A percentile compares a stretch with the other conserved stretches of the same genome.
These are phyloP conservation scores for Caenorhabditis brenneri DNA, from an alignment of 1,140 invertebrate genomes.

Conservation along the genomic window DNA sequence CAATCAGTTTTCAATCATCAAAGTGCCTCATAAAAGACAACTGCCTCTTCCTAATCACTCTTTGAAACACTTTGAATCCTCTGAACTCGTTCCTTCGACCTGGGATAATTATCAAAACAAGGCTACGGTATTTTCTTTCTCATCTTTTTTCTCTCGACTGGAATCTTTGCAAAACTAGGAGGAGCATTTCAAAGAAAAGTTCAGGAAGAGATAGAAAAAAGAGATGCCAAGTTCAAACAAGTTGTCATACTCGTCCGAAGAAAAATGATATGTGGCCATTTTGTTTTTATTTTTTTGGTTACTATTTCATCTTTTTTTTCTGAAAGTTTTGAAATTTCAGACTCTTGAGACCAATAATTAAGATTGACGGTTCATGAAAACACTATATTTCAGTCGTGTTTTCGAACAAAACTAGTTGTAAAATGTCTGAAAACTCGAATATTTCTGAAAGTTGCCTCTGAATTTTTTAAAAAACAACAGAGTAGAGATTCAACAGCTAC, in stretches of 20 bases:
- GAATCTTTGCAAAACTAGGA: background rate
- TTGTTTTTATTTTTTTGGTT: background rate
- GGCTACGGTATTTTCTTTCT: background rate
- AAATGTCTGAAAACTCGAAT: background rate
- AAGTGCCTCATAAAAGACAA: slow-evolving; percentile 41
- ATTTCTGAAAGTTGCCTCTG: background rate
- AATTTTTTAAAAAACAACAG: too few relatives aligned
- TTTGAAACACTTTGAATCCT: background rate
- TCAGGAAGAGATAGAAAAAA: background rate
- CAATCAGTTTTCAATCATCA: slow-evolving; percentile 24
- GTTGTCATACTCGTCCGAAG: background rate
- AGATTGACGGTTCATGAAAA: background rate
- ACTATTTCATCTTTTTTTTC: too few relatives aligned
- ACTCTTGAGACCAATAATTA: slow-evolving; percentile 4
- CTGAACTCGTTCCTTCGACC: background rate
- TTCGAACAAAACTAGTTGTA: background rate
- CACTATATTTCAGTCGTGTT: background rate
- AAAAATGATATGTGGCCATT: background rate
- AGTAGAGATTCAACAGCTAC: too few relatives aligned
- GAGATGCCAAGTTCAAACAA: slow-evolving; percentile 3
- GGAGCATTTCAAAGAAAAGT: background rate
- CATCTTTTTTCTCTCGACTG: background rate
- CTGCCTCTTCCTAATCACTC: background rate
- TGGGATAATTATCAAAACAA: background rate
- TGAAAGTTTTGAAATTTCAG: background rate